Evolutionary conservation across 2,888 invertebrate species (phyloP).

Genomic region (Drosophila mimica): DNA sequence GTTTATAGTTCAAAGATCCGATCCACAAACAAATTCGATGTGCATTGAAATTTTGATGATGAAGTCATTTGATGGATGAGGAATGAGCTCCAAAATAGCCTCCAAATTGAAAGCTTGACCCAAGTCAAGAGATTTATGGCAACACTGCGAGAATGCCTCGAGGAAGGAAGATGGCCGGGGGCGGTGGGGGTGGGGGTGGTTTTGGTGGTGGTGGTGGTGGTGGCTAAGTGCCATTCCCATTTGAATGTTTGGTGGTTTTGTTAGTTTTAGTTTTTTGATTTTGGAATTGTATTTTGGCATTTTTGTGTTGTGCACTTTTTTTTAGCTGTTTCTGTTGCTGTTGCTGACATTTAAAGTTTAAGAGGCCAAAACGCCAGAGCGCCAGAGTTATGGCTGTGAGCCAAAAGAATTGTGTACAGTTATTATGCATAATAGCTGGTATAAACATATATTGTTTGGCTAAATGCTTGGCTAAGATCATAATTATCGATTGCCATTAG

Average conservation of each 20-base stretch:
- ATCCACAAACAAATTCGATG: constrained; percentile 10
- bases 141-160: too few relatives aligned
- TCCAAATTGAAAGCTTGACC: constrained; percentile 42
- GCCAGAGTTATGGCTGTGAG: constrained; percentile 40
- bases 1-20: constrained; percentile 2
- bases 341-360: constrained; percentile 81
- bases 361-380: constrained; percentile 66
- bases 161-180: neutral
- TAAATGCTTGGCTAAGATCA: constrained; percentile 4
- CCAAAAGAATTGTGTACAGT: constrained; percentile 6
- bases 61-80: neutral
- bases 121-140: constrained; percentile 9
- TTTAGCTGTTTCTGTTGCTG: constrained; percentile 26
- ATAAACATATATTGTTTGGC: neutral
- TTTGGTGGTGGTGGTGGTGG: neutral
- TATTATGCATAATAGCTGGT: neutral
- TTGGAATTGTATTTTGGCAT: constrained; percentile 27
- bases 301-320: constrained; percentile 26
- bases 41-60: constrained; percentile 13
- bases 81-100: neutral
- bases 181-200: neutral
- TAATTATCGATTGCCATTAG: constrained; percentile 51
- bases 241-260: constrained; percentile 19
- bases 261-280: constrained; percentile 6
- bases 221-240: constrained; percentile 35